Base-by-base conservation (phyloP, 2,888 invertebrate species). In the Elegia similella region DNA sequence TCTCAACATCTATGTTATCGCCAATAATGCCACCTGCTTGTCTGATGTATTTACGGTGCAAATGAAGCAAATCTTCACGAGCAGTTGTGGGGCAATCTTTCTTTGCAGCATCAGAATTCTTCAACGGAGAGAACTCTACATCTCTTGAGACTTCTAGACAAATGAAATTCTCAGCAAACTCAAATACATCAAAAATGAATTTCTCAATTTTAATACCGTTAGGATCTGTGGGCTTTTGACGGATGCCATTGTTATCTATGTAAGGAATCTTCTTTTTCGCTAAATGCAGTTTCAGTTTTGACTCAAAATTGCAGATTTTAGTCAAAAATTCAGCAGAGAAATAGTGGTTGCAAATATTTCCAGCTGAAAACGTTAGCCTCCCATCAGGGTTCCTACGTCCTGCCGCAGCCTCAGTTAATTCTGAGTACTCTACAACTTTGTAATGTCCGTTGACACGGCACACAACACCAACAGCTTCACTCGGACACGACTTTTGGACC, bases 141-240 rank as follows among this genome's bases (percentile, higher is more conserved):
- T 96, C 95, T 48, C 99, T 94, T 0, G 95, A 93, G 0, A 97
- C 96, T 87, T 99, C 98, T 94, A 98, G 96, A 6, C 97, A 97
- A 10, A 96, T 97, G 75, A 99, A 97, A 70, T 95, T 95, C 64
- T 96, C 94, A 0, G 98, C 95, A 84, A 97, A 98, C 75, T 96
- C 96, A 78, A 99, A 99, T 0, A 99, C 98, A 84, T 99, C 99
- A 81, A 99, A 99, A 8, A 99, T 97, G 81, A 99, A 99, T 84
- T 99, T 99, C 78, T 99, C 99, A 87, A 99, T 96, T 91, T 99
- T 99, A 65, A 99, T 97, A 8, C 99, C 99, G 73, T 99, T 99
- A 0, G 98, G 95, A 61, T 94, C 93, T 0, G 94, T 93, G 0
- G 99, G 99, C 63, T 94, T 95, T 42, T 94, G 91, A 50, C 94